phyloP scores from a whole-genome alignment of 2,797 vertebrate species.

The Cynopterus sphinx region DNA sequence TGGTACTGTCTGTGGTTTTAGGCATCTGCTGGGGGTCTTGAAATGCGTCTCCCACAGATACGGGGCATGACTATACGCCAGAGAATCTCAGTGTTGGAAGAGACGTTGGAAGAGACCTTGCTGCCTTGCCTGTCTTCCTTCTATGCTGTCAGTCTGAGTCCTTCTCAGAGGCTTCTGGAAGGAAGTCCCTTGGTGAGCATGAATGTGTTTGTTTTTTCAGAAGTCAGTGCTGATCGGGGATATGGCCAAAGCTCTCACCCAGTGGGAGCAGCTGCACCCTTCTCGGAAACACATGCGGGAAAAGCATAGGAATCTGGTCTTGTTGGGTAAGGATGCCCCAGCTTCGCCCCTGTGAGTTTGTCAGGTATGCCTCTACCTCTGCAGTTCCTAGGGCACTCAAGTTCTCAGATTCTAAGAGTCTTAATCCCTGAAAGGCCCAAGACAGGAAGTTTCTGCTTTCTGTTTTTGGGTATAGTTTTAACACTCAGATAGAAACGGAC shows the following conservation, averaged over 20 bases:
- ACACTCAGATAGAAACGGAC: background rate
- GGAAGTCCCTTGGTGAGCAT: background rate
- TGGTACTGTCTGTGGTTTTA: background rate
- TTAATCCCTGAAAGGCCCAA: background rate
- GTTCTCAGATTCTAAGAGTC: background rate
- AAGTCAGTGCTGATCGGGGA: background rate
- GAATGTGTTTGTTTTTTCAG: slow-evolving; percentile 62
- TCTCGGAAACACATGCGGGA: background rate
- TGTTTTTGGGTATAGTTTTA: background rate
- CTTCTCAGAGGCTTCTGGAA: background rate
- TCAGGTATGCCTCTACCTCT: background rate
- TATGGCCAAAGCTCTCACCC: slow-evolving; percentile 37
- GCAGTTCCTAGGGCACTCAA: background rate
- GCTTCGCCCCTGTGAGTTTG: background rate
- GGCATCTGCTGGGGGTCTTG: background rate
- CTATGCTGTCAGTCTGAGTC: background rate
- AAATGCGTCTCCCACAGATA: background rate
- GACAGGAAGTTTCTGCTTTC: background rate
- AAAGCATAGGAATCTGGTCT: slow-evolving; percentile 62
- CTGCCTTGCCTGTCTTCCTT: background rate
- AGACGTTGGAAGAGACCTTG: background rate
- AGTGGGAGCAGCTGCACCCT: slow-evolving; percentile 44
- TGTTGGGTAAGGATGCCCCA: slow-evolving; percentile 62
- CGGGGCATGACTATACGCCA: background rate
- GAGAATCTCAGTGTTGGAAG: background rate